Base-by-base conservation (phyloP, 2,888 invertebrate genomes). In the Clostera curtula region DNA sequence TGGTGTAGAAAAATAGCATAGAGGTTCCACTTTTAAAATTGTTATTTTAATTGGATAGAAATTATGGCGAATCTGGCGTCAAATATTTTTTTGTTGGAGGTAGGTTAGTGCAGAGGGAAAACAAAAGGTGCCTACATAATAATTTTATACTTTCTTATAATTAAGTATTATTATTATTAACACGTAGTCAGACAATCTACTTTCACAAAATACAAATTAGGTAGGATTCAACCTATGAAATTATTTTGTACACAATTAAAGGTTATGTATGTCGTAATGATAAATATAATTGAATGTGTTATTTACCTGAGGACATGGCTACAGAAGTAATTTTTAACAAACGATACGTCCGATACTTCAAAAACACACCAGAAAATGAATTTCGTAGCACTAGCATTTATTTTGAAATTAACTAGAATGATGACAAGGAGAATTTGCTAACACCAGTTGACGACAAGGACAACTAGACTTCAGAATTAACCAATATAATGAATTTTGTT, bases 341-440 rank as follows among this genome's bases (percentile, higher is more conserved):
- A 39, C 40, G 30, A 32, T 27, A 36, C 39, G 56, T 47, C 36
- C 40, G 47, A 35, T 50, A 43, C 50, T 53, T 61, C 15, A 54
- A 40, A 40, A 64, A 14, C 24, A 49, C 40, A 19, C 48, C 34
- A 16, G 43, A 41, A 42, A 69, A 31, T 48, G 57, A 54, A 49
- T 57, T 67, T 29, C 41, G 26, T 7, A 66, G 50, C 72, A 72
- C 72, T 63, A 66, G 50, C 72, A 72, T 73, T 63, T 64, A 69
- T 40, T 53, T 49, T 37, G 24, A 37, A 47, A 42, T 29, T 25
- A 31, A 43, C 15, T 29, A 24, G 40, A 32, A 36, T 33, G 36
- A 34, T 30, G 36, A 43, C 40, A 40, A 31, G 25, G 34, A 9
- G 21, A 27, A 33, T 33, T 41, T 29, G 17, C 25, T 19, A 21